phyloP scores from a whole-genome alignment of 2,888 invertebrate species.

The Zygothrica quintamaculata region DNA sequence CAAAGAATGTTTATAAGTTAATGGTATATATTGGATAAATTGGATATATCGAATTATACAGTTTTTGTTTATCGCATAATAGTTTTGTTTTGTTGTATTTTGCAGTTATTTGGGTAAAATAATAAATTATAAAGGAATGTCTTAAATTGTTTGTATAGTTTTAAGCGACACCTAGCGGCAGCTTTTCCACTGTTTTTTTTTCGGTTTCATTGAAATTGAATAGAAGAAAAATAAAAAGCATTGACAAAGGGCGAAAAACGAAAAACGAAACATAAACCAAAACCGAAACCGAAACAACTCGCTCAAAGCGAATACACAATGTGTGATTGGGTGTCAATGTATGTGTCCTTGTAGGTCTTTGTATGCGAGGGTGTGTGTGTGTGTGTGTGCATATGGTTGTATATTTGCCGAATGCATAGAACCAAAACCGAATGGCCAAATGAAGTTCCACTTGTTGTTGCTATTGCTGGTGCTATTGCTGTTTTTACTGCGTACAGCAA shows the following conservation, averaged over 20 bases:
- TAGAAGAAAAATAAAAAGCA: constrained; percentile 1
- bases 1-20: no score
- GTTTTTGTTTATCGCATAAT: no score
- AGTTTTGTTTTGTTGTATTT: no score
- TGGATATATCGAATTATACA: no score
- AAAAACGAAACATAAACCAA: constrained; percentile 17
- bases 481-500: not conserved
- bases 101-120: no score
- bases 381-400: constrained; percentile 7
- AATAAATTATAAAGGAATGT: no score
- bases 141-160: no score
- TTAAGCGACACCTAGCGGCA: no score
- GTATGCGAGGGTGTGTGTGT: not conserved
- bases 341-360: constrained; percentile 1
- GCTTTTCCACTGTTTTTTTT: no score
- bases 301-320: no score
- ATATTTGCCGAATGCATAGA: constrained; percentile 50
- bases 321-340: not conserved
- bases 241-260: constrained; percentile 42
- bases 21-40: no score
- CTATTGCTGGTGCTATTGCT: constrained; percentile 27
- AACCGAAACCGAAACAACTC: constrained; percentile 15
- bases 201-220: no score
- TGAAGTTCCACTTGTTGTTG: constrained; percentile 71
- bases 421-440: constrained; percentile 51